Conservation (phyloP, 2,888 invertebrate species). For the Lathronympha strigana region DNA sequence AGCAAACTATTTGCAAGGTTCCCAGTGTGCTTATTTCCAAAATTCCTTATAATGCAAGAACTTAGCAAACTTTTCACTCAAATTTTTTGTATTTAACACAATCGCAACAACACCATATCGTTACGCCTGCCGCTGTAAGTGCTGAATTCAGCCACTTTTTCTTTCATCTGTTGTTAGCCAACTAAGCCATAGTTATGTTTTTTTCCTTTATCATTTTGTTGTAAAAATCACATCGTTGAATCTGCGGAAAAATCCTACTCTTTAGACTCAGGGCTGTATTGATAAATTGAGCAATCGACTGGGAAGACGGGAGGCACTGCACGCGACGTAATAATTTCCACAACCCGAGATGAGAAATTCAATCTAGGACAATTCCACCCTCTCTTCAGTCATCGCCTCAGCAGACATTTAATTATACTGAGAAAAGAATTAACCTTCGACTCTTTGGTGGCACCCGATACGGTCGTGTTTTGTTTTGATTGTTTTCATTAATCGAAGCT, state of each 20-base stretch:
- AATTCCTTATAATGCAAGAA: too few relatives aligned
- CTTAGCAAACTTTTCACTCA: too few relatives aligned
- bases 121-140: too few relatives aligned
- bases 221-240: constrained; percentile 47
- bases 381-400: constrained; percentile 19
- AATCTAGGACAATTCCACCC: constrained; percentile 51
- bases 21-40: too few relatives aligned
- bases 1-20: too few relatives aligned
- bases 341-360: constrained; percentile 72
- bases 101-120: too few relatives aligned
- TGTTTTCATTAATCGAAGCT: background rate
- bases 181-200: too few relatives aligned
- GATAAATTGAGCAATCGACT: constrained; percentile 82
- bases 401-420: constrained; percentile 23
- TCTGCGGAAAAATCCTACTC: constrained; percentile 49
- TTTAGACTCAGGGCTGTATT: constrained; percentile 64
- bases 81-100: too few relatives aligned
- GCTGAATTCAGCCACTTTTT: too few relatives aligned
- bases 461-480: constrained; percentile 11
- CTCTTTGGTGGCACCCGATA: background rate
- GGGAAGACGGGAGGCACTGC: constrained; percentile 68
- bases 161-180: too few relatives aligned
- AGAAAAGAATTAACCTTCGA: constrained; percentile 13
- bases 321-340: constrained; percentile 78
- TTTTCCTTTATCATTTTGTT: too few relatives aligned